These are phyloP conservation scores for Cosmorhoe ocellata DNA, from an alignment of 2,888 invertebrate species.

Conservation along the genomic window DNA sequence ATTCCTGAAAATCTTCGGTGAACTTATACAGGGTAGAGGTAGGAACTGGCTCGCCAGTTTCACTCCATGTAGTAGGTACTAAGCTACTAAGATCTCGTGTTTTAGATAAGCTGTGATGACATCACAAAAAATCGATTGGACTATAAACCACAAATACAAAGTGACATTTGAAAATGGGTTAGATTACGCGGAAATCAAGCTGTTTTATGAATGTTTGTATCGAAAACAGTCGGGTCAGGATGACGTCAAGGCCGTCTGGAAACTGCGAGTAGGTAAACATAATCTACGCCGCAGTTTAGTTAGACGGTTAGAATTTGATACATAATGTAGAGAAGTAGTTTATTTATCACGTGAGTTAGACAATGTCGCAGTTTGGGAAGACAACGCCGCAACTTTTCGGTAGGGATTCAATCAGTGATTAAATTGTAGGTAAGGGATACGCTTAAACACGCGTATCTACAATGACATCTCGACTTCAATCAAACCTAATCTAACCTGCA, in stretches of 20 bases:
- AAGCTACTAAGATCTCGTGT: constrained; percentile 22
- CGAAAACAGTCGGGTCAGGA: constrained; percentile 47
- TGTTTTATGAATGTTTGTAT: constrained; percentile 46
- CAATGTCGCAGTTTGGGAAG: too few relatives aligned
- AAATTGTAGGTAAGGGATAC: too few relatives aligned
- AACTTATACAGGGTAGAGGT: too few relatives aligned
- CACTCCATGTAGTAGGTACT: too few relatives aligned
- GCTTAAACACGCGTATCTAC: too few relatives aligned
- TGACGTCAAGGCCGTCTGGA: constrained; percentile 48
- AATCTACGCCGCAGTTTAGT: constrained; percentile 38
- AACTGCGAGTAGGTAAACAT: constrained; percentile 38
- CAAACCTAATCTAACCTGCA: too few relatives aligned
- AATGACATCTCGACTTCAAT: too few relatives aligned
- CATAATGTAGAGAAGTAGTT: background rate
- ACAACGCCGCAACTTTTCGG: too few relatives aligned
- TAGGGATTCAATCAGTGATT: too few relatives aligned
- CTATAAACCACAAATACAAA: constrained; percentile 25
- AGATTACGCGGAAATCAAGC: constrained; percentile 35
- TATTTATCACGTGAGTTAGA: too few relatives aligned
- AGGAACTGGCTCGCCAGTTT: too few relatives aligned
- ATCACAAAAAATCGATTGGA: constrained; percentile 16
- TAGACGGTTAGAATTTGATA: constrained; percentile 8
- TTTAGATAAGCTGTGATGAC: constrained; percentile 33
- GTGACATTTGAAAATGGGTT: constrained; percentile 41
- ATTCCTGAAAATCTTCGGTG: too few relatives aligned